These are phyloP conservation scores for Neotoma lepida DNA, from an alignment of 2,113 vertebrate species.

Conservation along the genomic window DNA sequence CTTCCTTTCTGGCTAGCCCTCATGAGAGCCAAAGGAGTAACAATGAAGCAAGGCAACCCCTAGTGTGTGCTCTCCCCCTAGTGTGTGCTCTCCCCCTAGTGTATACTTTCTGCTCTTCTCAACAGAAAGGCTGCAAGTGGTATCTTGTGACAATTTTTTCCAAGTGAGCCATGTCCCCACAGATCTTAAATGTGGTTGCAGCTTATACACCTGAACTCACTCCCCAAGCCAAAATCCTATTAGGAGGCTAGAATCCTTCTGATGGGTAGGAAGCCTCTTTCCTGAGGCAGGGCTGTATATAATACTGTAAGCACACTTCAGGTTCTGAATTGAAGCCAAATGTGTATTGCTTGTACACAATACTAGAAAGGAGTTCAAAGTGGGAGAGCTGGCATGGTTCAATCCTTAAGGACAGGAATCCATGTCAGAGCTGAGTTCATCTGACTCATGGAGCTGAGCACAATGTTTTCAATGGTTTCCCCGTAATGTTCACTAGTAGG, in stretches of 20 bases:
- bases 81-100: neutral
- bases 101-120: neutral
- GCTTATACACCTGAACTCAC: neutral
- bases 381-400: neutral
- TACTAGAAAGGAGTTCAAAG: conserved; percentile 18
- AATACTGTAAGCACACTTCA: neutral
- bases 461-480: neutral
- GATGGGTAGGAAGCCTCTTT: conserved; percentile 26
- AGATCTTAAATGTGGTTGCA: neutral
- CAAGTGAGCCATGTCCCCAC: conserved; percentile 11
- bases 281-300: neutral
- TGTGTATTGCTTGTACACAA: conserved; percentile 20
- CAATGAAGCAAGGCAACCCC: neutral
- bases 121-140: neutral
- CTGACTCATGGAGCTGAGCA: neutral
- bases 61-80: neutral
- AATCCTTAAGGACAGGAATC: conserved; percentile 7
- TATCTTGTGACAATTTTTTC: neutral
- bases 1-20: neutral
- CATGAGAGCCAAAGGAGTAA: conserved; percentile 43
- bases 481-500: neutral
- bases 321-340: conserved; percentile 9
- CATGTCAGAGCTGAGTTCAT: conserved; percentile 3
- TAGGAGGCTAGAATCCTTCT: conserved; percentile 9
- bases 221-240: conserved; percentile 39